Evolutionary conservation across 2,797 vertebrate genomes (phyloP), one percentile per base, ranked within the genome.

Genomic region (Cichlasoma orientale): DNA sequence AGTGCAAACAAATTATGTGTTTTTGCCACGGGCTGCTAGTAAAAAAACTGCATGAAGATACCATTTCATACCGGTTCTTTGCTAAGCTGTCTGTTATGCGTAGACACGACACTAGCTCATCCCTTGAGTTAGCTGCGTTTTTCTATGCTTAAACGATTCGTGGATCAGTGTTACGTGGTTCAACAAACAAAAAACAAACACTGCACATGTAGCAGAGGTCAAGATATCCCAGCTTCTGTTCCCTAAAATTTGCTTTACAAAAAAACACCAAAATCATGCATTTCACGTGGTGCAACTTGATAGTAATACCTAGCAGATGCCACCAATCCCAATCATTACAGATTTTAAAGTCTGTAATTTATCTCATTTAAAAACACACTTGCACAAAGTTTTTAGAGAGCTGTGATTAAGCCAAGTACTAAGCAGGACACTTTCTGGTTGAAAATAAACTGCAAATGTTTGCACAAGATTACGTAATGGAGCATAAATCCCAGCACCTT

Each of bases 121-220:
- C 31, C n/a, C 31, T 36, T 59, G 36, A 36, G 58, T 33, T 38
- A 36, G 23, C 9, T 41, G 33, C 3, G n/a, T 41, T 61, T 47
- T 31, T 38, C 41, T 41, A 61, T 61, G 13, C 21, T 23, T 61
- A 12, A 41, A 1, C 41, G 58, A 41, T 61, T 41, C 58, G 41
- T 7, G 23, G 21, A 1, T 61, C 23, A 38, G 33, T 1, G 0
- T 41, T 21, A 36, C 14, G 16, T 25, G 16, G 21, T 7, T 61
- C 38, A 63, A 41, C n/a, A 21, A 38, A 3, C 1, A 1, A 16
- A 47, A 21, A 29, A 36, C 33, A 36, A 36, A 36, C 2, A 10
- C 7, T 36, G 33, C 33, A 36, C 33, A 47, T 47, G 23, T 41
- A 27, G 7, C 7, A 19, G 1, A 19, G 9, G 38, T 44, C 44